Percentiles rank a stretch among this genome's conserved stretches.
Evolutionary conservation across 2,888 invertebrate species (phyloP).

Genomic region (Elysia crispata): DNA sequence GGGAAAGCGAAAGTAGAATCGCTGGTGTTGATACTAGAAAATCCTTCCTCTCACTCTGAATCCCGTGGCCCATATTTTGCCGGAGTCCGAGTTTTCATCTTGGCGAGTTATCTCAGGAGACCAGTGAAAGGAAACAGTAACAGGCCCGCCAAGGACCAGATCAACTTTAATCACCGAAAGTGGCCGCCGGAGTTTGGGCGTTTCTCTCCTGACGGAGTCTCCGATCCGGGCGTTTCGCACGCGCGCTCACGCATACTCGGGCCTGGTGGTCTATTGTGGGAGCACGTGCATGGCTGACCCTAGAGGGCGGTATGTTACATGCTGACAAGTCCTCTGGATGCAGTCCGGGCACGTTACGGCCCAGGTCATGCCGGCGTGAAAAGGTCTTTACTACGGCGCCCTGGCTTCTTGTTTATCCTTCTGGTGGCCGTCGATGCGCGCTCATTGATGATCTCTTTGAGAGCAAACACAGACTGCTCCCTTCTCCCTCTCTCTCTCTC

Average conservation of each 20-base stretch:
- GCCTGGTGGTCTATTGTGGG: neutral
- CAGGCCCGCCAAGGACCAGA: neutral
- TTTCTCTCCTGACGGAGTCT: neutral
- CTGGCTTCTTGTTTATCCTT: slow-evolving; percentile 1
- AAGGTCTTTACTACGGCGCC: neutral
- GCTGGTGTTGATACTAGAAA: too few species aligned
- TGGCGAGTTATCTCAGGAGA: too few species aligned
- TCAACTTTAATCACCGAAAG: slow-evolving; percentile 2
- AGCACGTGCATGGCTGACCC: neutral
- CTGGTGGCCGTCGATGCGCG: neutral
- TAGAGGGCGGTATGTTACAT: neutral
- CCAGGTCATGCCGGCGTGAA: slow-evolving; percentile 12
- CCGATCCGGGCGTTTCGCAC: neutral
- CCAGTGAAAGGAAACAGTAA: too few species aligned
- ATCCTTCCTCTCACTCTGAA: too few species aligned
- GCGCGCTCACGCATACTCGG: neutral
- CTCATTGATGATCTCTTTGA: neutral
- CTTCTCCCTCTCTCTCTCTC: too few species aligned
- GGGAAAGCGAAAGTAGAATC: too few species aligned
- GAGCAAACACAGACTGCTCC: too few species aligned
- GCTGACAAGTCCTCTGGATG: neutral
- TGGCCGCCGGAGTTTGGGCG: neutral
- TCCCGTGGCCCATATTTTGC: too few species aligned
- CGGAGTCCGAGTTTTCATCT: too few species aligned
- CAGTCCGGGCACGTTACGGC: slow-evolving; percentile 3